Conservation (phyloP, 2,888 invertebrate species). For the Ornithoptera priamus region DNA sequence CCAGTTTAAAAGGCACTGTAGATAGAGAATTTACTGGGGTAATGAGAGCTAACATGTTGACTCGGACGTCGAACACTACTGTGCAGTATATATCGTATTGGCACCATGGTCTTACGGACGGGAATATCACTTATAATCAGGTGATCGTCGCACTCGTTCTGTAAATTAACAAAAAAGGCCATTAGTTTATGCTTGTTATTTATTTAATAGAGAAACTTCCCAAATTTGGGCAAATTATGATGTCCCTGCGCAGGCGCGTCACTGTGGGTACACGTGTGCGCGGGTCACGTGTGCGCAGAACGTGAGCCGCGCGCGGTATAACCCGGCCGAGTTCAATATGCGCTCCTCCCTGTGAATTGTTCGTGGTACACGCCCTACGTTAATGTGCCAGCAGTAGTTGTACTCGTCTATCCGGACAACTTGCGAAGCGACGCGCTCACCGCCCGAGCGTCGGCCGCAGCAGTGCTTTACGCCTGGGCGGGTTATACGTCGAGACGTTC, state of each 20-base stretch:
- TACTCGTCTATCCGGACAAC: background rate
- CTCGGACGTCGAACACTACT: no score
- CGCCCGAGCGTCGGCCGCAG: background rate
- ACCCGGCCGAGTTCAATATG: conserved; percentile 12
- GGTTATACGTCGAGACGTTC: background rate
- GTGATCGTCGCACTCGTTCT: no score
- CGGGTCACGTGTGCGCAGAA: conserved; percentile 55
- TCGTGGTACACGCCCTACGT: background rate
- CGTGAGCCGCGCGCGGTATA: conserved; percentile 43
- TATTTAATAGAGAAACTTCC: background rate
- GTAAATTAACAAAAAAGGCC: background rate
- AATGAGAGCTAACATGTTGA: no score
- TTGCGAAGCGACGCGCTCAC: background rate
- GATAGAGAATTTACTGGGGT: no score
- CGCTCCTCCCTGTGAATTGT: background rate
- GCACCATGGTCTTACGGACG: no score
- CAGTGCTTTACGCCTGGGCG: background rate
- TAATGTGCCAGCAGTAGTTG: background rate
- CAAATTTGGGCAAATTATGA: conserved; percentile 2
- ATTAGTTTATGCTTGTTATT: no score
- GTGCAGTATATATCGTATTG: no score
- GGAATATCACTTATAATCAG: no score
- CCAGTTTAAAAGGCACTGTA: no score
- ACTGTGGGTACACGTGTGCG: conserved; percentile 44
- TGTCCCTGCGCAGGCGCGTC: background rate